A percentile compares a stretch with the other conserved stretches of the same genome.
These are phyloP conservation scores for Cebidichthys violaceus DNA, from an alignment of 2,113 vertebrate species.

Conservation along the genomic window DNA sequence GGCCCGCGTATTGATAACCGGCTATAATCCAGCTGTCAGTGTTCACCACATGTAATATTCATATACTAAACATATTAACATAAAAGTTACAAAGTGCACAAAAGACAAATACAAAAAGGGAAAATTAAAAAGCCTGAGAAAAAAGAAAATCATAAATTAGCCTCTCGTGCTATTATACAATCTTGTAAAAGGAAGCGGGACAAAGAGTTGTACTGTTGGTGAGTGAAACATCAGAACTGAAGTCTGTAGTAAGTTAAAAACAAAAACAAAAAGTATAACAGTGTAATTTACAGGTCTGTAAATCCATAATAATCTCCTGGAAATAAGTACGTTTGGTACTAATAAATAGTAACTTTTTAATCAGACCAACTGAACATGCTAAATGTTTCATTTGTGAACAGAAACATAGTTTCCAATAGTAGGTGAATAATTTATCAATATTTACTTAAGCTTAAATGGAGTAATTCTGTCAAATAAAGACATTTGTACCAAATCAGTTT, in stretches of 20 bases:
- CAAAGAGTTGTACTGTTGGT: slow-evolving; percentile 19
- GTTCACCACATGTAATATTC: slow-evolving; percentile 53
- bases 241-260: neutral
- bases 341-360: no score
- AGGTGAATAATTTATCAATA: neutral
- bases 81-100: slow-evolving; percentile 74
- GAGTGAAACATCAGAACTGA: slow-evolving; percentile 19
- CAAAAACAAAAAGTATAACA: neutral
- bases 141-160: slow-evolving; percentile 43
- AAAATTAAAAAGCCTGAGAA: slow-evolving; percentile 64
- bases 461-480: neutral
- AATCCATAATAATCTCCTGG: neutral
- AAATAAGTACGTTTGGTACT: slow-evolving; percentile 13
- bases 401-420: neutral
- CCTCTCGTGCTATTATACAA: slow-evolving; percentile 62
- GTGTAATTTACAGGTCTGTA: slow-evolving; percentile 11
- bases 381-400: neutral
- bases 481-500: slow-evolving; percentile 13
- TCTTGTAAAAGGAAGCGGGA: slow-evolving; percentile 52
- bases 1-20: slow-evolving; percentile 61
- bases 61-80: slow-evolving; percentile 40
- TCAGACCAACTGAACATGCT: neutral
- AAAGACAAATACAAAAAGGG: slow-evolving; percentile 55
- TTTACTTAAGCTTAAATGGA: neutral
- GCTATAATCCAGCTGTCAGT: slow-evolving; percentile 60